A percentile compares a stretch with the other conserved stretches of the same genome.
Evolutionary conservation across 1,140 invertebrate species (phyloP).

Genomic region (Leucophenga varia): DNA sequence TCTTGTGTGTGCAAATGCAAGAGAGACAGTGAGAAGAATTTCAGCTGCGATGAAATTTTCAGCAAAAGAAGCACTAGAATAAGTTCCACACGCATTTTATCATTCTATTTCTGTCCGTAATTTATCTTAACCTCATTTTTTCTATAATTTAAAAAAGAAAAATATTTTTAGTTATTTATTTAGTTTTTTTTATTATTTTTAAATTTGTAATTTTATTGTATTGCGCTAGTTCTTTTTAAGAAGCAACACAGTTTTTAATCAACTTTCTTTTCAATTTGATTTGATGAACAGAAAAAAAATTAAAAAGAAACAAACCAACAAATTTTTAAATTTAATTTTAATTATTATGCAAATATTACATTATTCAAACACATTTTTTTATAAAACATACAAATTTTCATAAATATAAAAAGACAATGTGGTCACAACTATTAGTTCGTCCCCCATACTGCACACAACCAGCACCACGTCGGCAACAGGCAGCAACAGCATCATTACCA

Average conservation of each 20-base stretch:
- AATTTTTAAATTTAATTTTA: conserved; percentile 45
- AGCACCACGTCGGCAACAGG: conserved; percentile 20
- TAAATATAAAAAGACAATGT: conserved; percentile 56
- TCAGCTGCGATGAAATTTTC: too few relatives aligned
- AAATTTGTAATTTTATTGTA: too few relatives aligned
- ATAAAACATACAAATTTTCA: conserved; percentile 51
- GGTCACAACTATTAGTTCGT: conserved; percentile 57
- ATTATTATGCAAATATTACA: conserved; percentile 50
- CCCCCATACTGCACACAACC: conserved; percentile 49
- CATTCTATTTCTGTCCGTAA: too few relatives aligned
- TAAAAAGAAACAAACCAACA: too few relatives aligned
- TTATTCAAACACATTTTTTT: conserved; percentile 49
- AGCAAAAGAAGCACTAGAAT: too few relatives aligned
- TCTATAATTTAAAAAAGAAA: conserved; percentile 13
- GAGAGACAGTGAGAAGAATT: too few relatives aligned
- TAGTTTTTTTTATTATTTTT: conserved; percentile 22
- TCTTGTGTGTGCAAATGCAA: too few relatives aligned
- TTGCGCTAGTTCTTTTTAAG: too few relatives aligned
- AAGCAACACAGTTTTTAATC: too few relatives aligned
- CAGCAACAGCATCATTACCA: conserved; percentile 24
- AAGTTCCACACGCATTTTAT: too few relatives aligned
- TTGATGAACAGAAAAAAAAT: too few relatives aligned
- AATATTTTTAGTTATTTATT: conserved; percentile 13
- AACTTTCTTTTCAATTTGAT: conserved; percentile 18
- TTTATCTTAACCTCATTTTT: not conserved